Percentiles rank a stretch among this genome's conserved stretches.
These are phyloP conservation scores for Clarias platycephalus DNA, from an alignment of 2,797 vertebrate genomes.

Conservation along the genomic window DNA sequence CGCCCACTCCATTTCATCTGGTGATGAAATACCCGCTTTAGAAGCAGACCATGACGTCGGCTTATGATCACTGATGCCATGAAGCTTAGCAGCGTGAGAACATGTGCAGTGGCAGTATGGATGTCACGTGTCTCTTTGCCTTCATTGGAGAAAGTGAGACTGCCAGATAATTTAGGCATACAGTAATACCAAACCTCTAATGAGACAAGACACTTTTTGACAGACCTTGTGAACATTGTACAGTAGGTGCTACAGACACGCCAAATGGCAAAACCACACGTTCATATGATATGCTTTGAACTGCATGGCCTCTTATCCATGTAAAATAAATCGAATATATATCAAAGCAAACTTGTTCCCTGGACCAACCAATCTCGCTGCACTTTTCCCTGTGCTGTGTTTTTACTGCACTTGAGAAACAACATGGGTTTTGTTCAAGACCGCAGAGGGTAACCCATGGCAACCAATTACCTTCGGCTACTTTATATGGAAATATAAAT, in stretches of 20 bases:
- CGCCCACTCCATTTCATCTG: background rate
- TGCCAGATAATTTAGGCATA: background rate
- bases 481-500: background rate
- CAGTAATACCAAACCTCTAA: background rate
- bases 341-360: background rate
- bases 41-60: background rate
- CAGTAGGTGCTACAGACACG: background rate
- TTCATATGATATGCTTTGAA: background rate
- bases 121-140: background rate
- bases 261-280: background rate
- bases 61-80: background rate
- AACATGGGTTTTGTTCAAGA: background rate
- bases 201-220: background rate
- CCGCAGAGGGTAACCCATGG: background rate
- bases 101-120: background rate
- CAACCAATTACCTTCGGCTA: background rate
- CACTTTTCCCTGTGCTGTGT: background rate
- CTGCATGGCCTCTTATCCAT: background rate
- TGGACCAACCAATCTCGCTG: background rate
- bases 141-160: background rate
- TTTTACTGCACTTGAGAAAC: background rate
- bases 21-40: background rate
- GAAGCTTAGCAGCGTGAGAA: background rate
- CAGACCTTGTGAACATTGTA: background rate
- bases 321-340: background rate